Evolutionary conservation across 2,888 invertebrate genomes (phyloP).

Genomic region (Helobdella robusta): DNA sequence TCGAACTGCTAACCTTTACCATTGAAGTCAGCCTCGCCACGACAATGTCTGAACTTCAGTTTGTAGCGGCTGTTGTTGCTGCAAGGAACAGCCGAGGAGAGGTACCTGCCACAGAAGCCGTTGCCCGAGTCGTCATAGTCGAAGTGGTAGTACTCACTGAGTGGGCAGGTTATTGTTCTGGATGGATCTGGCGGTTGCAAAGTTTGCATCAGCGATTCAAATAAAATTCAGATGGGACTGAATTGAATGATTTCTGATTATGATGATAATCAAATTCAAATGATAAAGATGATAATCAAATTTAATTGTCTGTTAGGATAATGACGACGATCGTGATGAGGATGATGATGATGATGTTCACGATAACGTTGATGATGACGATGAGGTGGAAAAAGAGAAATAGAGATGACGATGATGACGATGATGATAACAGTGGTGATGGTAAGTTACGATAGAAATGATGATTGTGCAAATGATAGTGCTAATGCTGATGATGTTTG

Average conservation of each 20-base stretch:
- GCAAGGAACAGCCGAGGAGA: constrained; percentile 33
- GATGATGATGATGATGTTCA: constrained; percentile 5
- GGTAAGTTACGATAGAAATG: neutral
- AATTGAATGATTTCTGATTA: no score
- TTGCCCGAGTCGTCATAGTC: constrained; percentile 30
- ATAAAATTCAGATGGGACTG: no score
- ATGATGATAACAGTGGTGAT: neutral
- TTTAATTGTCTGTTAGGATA: neutral
- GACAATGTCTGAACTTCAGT: constrained; percentile 33
- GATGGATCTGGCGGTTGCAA: constrained; percentile 30
- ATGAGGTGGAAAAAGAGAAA: neutral
- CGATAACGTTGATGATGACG: constrained; percentile 7
- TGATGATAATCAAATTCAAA: neutral
- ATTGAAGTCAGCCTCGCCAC: constrained; percentile 19
- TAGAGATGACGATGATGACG: constrained; percentile 9
- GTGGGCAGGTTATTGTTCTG: constrained; percentile 29
- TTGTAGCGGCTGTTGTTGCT: constrained; percentile 26
- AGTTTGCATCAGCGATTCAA: no score
- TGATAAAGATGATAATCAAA: neutral
- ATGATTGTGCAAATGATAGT: neutral
- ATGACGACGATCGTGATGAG: constrained; percentile 8
- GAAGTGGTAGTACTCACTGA: constrained; percentile 32
- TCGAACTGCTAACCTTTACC: constrained; percentile 20
- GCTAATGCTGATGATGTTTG: neutral
- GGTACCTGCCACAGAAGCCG: constrained; percentile 28